phyloP scores from a whole-genome alignment of 2,888 invertebrate species.

The Creontiades dilutus region DNA sequence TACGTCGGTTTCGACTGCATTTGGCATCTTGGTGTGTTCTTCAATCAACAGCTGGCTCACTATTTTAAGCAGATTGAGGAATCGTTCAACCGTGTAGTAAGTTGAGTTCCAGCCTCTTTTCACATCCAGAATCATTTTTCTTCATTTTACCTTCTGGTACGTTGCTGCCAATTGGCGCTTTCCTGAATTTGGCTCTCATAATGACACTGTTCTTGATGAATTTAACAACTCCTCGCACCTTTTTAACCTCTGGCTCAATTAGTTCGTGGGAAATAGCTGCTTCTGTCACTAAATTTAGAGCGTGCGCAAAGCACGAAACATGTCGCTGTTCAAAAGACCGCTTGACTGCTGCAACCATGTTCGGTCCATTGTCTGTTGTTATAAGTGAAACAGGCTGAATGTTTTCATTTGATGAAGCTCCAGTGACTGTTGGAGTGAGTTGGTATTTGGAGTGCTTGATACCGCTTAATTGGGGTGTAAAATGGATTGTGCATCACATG shows the following conservation, averaged over 20 bases:
- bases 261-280: conserved; percentile 9
- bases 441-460: no score
- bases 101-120: conserved; percentile 75
- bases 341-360: conserved; percentile 43
- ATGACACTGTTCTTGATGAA: conserved; percentile 73
- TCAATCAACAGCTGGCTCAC: conserved; percentile 50
- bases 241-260: not conserved
- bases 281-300: conserved; percentile 77
- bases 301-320: conserved; percentile 77
- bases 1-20: conserved; percentile 8
- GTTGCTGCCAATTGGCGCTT: not conserved
- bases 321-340: no score
- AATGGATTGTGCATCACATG: no score
- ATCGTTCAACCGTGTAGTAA: conserved; percentile 62
- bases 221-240: conserved; percentile 57
- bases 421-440: no score
- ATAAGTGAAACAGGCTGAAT: no score
- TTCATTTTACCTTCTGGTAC: not conserved
- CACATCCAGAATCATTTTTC: conserved; percentile 74
- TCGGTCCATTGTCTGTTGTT: conserved; percentile 58
- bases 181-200: conserved; percentile 69
- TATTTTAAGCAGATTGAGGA: conserved; percentile 13
- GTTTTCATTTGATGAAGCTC: no score
- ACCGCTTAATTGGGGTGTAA: no score
- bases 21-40: conserved; percentile 24